Percentiles rank a stretch among this genome's conserved stretches.
Evolutionary conservation across 1,140 invertebrate species (phyloP).

Genomic region (Yoshiicerus persimilis): DNA sequence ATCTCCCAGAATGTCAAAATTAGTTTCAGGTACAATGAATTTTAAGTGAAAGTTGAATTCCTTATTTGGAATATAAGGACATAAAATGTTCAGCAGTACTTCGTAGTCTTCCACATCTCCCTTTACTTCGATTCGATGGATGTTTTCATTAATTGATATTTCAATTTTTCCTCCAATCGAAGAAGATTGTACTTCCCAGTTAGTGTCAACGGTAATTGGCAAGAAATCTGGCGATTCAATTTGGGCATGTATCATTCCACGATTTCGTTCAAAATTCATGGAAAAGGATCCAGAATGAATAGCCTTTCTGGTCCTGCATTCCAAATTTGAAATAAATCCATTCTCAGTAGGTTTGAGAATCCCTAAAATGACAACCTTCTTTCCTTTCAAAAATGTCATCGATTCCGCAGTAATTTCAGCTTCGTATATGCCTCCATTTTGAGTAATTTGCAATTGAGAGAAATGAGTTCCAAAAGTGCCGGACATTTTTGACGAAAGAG

Average conservation of each 20-base stretch:
- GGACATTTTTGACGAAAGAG: not conserved
- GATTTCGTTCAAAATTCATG: not conserved
- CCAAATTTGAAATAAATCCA: not conserved
- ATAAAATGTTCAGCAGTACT: conserved; percentile 24
- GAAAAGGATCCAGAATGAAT: not conserved
- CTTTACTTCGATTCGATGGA: conserved; percentile 12
- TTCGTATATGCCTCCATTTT: not conserved
- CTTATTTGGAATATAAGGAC: conserved; percentile 18
- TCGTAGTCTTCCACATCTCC: conserved; percentile 31
- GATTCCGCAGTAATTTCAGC: conserved; percentile 40
- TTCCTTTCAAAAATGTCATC: conserved; percentile 31
- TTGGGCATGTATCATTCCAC: not conserved
- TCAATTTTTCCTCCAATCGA: not conserved
- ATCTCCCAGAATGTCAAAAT: conserved; percentile 37
- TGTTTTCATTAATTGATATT: not conserved
- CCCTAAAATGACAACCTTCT: conserved; percentile 7
- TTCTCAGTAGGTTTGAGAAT: not conserved
- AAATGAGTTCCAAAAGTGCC: conserved; percentile 41
- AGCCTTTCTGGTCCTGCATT: conserved; percentile 36
- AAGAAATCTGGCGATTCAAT: conserved; percentile 8
- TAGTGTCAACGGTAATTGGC: not conserved
- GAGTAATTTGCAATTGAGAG: not conserved
- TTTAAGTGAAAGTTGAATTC: conserved; percentile 39
- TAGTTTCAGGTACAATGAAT: not conserved
- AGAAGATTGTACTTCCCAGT: not conserved